Conservation (phyloP, 2,113 vertebrate species). For the Probosciger aterrimus region DNA sequence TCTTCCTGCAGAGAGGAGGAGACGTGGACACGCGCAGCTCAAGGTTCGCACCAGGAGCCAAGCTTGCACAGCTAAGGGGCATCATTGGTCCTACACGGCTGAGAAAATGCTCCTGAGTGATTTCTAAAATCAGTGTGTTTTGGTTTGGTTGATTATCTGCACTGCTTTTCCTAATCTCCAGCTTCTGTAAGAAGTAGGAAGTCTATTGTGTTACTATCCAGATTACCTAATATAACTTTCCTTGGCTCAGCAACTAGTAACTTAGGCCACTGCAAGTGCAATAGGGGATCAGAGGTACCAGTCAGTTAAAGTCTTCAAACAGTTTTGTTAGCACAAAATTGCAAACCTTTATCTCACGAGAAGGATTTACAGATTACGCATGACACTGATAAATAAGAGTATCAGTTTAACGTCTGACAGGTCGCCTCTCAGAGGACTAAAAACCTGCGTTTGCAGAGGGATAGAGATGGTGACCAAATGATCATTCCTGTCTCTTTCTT, state of each 20-base stretch:
- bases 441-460: not conserved
- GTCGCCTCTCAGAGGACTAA: not conserved
- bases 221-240: not conserved
- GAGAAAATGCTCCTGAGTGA: not conserved
- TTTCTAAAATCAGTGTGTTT: not conserved
- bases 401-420: conserved; percentile 16
- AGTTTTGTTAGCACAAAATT: conserved; percentile 13
- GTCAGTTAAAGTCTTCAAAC: not conserved
- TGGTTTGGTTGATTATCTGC: not conserved
- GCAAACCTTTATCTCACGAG: not conserved
- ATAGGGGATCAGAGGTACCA: not conserved
- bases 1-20: not conserved
- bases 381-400: conserved; percentile 1
- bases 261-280: not conserved
- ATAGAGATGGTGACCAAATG: not conserved
- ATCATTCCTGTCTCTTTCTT: not conserved
- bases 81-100: fast-evolving
- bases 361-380: conserved; percentile 36
- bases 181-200: conserved; percentile 2
- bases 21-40: fast-evolving
- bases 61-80: not conserved
- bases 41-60: not conserved
- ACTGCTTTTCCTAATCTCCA: conserved; percentile 6
- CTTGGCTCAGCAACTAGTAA: conserved; percentile 10
- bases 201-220: not conserved